Conservation (phyloP, 2,113 vertebrate species). For the Tenrec ecaudatus region DNA sequence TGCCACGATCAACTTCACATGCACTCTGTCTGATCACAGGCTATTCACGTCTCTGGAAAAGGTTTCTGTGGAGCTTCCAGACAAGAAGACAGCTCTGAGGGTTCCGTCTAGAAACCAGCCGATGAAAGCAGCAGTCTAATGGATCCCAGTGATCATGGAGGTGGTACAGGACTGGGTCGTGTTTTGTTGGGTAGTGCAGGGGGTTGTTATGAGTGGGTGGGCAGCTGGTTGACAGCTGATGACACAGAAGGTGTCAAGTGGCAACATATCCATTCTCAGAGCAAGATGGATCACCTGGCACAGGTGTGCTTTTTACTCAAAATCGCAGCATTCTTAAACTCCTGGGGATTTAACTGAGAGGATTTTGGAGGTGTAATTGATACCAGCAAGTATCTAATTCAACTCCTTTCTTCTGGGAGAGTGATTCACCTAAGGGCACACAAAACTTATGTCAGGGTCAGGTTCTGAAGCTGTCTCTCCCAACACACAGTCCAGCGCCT, state of each 20-base stretch:
- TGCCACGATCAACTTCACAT: no score
- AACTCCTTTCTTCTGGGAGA: no score
- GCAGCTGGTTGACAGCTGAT: no score
- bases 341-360: no score
- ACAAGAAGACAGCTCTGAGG: background rate
- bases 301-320: background rate
- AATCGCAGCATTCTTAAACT: background rate
- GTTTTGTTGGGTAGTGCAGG: background rate
- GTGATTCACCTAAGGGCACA: no score
- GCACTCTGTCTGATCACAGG: no score
- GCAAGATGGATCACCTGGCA: background rate
- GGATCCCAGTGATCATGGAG: background rate
- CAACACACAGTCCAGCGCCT: no score
- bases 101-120: background rate
- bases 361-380: no score
- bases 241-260: background rate
- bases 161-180: background rate
- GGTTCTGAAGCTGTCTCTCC: no score
- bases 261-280: background rate
- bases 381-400: no score
- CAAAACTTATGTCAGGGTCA: no score
- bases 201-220: no score
- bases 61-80: background rate
- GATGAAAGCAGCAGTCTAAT: background rate
- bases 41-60: background rate